These are phyloP conservation scores for Indicator maculatus DNA, from an alignment of 2,113 vertebrate species.

Conservation along the genomic window DNA sequence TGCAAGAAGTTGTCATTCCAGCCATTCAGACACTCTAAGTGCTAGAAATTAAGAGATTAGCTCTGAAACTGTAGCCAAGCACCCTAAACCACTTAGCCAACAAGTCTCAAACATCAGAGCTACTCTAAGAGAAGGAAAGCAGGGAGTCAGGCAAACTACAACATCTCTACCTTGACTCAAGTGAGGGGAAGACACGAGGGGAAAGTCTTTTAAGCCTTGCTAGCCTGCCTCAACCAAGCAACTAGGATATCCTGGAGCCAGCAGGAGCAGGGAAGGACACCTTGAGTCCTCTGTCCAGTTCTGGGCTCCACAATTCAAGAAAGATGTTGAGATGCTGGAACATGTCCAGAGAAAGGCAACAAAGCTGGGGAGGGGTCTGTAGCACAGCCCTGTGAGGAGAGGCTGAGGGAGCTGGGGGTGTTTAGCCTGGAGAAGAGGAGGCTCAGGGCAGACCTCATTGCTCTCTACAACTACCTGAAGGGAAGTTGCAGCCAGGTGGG, in stretches of 20 bases:
- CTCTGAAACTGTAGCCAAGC: not conserved
- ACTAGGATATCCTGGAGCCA: not conserved
- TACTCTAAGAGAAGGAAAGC: not conserved
- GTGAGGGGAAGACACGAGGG: not conserved
- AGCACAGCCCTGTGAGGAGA: too few relatives aligned
- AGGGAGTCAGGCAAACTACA: not conserved
- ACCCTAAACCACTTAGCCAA: not conserved
- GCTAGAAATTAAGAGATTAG: not conserved
- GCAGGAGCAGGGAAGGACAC: too few relatives aligned
- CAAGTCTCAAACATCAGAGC: not conserved
- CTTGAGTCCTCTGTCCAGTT: too few relatives aligned
- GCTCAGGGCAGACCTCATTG: too few relatives aligned
- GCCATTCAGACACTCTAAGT: not conserved
- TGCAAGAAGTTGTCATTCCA: not conserved
- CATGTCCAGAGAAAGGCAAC: too few relatives aligned
- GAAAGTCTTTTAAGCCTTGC: not conserved
- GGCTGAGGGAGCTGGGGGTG: too few relatives aligned
- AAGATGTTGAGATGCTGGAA: too few relatives aligned
- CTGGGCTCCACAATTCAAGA: too few relatives aligned
- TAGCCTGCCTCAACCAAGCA: not conserved
- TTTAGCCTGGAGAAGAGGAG: too few relatives aligned
- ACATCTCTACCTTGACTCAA: not conserved
- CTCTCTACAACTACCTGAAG: too few relatives aligned
- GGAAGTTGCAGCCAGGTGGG: too few relatives aligned
- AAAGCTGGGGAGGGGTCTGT: too few relatives aligned